phyloP scores from a whole-genome alignment of 1,140 invertebrate genomes.

The Trialeurodes vaporariorum region DNA sequence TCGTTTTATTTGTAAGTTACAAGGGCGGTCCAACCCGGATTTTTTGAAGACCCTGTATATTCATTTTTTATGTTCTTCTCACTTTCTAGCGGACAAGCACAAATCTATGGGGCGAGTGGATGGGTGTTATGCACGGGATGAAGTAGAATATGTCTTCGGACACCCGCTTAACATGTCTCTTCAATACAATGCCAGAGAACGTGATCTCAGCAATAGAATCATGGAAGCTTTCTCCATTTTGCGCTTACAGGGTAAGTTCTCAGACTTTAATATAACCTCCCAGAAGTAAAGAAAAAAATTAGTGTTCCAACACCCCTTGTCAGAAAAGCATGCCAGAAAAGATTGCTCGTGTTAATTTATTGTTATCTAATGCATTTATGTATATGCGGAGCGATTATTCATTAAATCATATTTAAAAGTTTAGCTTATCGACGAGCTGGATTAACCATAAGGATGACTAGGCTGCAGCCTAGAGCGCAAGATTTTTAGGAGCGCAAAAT shows the following conservation, averaged over 20 bases:
- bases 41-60: too few species aligned
- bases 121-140: slow-evolving; percentile 96
- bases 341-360: background rate
- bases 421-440: background rate
- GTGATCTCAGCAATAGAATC: slow-evolving; percentile 69
- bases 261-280: slow-evolving; percentile 21
- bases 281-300: background rate
- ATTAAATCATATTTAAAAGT: background rate
- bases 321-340: background rate
- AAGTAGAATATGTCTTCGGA: slow-evolving; percentile 93
- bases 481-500: too few species aligned
- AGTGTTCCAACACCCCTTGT: background rate
- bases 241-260: slow-evolving; percentile 77
- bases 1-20: too few species aligned
- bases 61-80: too few species aligned
- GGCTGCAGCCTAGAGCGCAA: too few species aligned
- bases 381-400: background rate
- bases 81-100: slow-evolving; percentile 75
- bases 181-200: slow-evolving; percentile 66
- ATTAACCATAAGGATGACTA: too few species aligned
- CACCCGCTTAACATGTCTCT: slow-evolving; percentile 75
- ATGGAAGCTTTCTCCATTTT: slow-evolving; percentile 77
- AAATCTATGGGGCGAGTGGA: slow-evolving; percentile 90
- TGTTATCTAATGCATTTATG: background rate
- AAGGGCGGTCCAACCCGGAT: too few species aligned